These are phyloP conservation scores for Drosophila histrio DNA, from an alignment of 2,888 invertebrate genomes.

Conservation along the genomic window DNA sequence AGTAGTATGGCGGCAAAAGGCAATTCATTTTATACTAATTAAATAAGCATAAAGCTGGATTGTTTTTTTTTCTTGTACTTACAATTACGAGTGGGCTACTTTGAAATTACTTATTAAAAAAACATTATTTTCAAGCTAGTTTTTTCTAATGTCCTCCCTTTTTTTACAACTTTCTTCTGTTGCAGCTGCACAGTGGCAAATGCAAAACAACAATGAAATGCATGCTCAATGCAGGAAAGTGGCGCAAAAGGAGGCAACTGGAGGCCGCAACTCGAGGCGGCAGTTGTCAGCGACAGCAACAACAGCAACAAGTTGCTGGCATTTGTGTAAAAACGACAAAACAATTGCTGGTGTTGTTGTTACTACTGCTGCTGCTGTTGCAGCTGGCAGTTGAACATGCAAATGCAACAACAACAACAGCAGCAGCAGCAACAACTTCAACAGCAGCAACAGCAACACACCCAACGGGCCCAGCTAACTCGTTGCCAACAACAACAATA, in stretches of 20 bases:
- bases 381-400: conserved; percentile 63
- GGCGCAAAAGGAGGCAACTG: conserved; percentile 69
- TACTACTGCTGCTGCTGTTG: conserved; percentile 58
- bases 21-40: conserved; percentile 54
- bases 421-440: conserved; percentile 33
- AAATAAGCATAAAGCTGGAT: conserved; percentile 35
- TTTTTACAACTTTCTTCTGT: background rate
- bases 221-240: conserved; percentile 80
- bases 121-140: conserved; percentile 20
- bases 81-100: conserved; percentile 16
- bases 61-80: conserved; percentile 7
- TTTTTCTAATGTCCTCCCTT: conserved; percentile 2
- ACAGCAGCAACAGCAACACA: conserved; percentile 44
- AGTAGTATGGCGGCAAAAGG: background rate
- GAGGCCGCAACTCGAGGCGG: conserved; percentile 27
- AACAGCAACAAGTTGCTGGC: conserved; percentile 60
- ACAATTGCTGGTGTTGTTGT: conserved; percentile 33
- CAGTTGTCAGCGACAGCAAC: conserved; percentile 50
- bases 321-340: conserved; percentile 37
- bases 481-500: conserved; percentile 20
- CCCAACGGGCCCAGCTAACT: conserved; percentile 33
- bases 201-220: conserved; percentile 84
- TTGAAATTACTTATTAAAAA: conserved; percentile 41
- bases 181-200: conserved; percentile 75
- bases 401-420: conserved; percentile 41